phyloP scores from a whole-genome alignment of 2,797 vertebrate genomes.

The Pipistrellus kuhlii region DNA sequence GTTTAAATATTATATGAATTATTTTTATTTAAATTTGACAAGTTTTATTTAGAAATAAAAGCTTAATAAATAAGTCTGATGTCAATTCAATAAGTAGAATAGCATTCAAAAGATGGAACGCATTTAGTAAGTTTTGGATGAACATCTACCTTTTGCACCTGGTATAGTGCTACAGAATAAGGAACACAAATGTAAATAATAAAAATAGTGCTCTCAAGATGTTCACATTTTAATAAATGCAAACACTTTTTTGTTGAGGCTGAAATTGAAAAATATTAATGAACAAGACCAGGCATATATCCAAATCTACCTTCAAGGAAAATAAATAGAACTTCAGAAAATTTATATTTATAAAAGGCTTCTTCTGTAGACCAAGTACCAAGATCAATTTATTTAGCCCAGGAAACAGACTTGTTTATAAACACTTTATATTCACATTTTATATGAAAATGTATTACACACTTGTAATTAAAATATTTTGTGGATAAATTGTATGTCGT shows the following conservation, averaged over 20 bases:
- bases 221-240: background rate
- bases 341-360: background rate
- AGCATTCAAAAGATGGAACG: background rate
- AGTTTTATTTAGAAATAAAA: slow-evolving; percentile 54
- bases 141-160: background rate
- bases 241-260: background rate
- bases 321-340: background rate
- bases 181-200: background rate
- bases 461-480: background rate
- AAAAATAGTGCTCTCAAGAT: background rate
- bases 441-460: background rate
- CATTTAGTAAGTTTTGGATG: background rate
- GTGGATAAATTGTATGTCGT: background rate
- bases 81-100: background rate
- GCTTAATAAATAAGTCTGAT: background rate
- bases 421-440: background rate
- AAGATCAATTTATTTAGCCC: slow-evolving; percentile 10
- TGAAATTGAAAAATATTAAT: background rate
- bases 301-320: background rate
- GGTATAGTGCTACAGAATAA: too few species aligned
- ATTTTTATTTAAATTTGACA: background rate
- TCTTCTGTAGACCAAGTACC: background rate
- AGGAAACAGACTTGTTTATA: background rate
- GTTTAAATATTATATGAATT: background rate
- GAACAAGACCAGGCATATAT: background rate